Evolutionary conservation across 2,888 invertebrate species (phyloP), one percentile per base, ranked within the genome.

Genomic region (Palloptera scutellata): DNA sequence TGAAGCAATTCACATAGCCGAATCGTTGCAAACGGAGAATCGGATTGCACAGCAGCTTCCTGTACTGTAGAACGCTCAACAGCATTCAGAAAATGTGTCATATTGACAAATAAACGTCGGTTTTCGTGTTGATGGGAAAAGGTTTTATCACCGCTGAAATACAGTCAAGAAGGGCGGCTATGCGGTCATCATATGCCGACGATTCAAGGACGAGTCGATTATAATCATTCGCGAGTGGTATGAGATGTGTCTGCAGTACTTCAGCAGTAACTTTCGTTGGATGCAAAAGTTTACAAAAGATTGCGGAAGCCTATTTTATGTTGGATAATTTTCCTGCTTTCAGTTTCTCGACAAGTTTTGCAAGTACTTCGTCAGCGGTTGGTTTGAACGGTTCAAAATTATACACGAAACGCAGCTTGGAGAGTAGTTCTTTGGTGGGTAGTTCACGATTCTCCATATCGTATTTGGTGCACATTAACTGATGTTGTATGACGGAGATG

Each of bases 21-120:
- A 83, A 84, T 42, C 82, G 76, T 30, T 80, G 80, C 2, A 79
- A 72, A 12, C 84, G 81, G 9, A 85, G 45, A 11, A 84, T 75
- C n/a, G 4, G 81, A 81, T 51, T 78, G 75, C 1, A 83, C 72
- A 5, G 83, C 83, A 6, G 83, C 79, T 72, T 83, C 78, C 59
- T 85, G 84, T 10, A 84, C 73, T 2, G 57, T 12, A 15, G 79
- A 73, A 3, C 82, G 78, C 13, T 80, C 75, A 19, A 76, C 75
- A 1, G 72, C 74, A 66, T 76, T 71, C 3, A 84, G 69, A 61
- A 82, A 73, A 0, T 77, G 79, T 11, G 72, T 68, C 82, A 82
- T 2, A 82, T 51, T 20, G 73, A 71, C 15, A 78, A 45, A 68
- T 80, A 83, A 5, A 20, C 55, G 0, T 71, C 60, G 0, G 81